A percentile compares a stretch with the other conserved stretches of the same genome.
Evolutionary conservation across 1,140 invertebrate genomes (phyloP).

Genomic region (Heterodera schachtii): DNA sequence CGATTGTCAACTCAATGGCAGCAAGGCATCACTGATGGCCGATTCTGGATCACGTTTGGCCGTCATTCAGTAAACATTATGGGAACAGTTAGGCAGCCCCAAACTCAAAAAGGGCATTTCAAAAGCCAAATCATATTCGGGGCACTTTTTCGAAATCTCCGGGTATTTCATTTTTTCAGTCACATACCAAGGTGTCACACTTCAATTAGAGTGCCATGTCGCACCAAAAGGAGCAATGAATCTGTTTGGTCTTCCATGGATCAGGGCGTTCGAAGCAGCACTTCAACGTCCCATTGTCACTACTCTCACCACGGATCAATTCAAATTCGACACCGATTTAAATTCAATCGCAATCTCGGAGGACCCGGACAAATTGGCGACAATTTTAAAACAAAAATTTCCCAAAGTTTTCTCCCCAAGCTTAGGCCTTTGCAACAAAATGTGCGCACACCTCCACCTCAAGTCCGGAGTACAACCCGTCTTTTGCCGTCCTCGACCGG

Average conservation of each 20-base stretch:
- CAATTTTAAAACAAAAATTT: background rate
- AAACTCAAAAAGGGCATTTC: background rate
- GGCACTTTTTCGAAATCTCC: background rate
- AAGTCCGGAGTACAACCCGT: slow-evolving; percentile 37
- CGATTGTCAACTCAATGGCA: background rate
- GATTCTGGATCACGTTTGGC: background rate
- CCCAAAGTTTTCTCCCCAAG: slow-evolving; percentile 12
- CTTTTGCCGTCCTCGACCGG: slow-evolving; percentile 46
- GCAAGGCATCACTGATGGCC: background rate
- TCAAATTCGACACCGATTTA: background rate
- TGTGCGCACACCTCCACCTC: slow-evolving; percentile 43
- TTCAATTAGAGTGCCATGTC: background rate
- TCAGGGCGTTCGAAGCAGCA: background rate
- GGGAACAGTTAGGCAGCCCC: background rate
- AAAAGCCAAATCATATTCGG: background rate
- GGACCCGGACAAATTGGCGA: background rate
- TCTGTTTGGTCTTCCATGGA: slow-evolving; percentile 15
- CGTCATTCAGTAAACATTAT: background rate
- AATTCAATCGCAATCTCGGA: background rate
- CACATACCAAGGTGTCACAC: background rate
- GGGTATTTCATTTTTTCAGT: background rate
- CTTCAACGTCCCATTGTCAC: background rate
- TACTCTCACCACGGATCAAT: background rate
- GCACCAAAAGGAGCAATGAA: background rate
- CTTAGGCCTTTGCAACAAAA: slow-evolving; percentile 44